Conservation (phyloP, 1,140 invertebrate species). For the Mamestra configurata region DNA sequence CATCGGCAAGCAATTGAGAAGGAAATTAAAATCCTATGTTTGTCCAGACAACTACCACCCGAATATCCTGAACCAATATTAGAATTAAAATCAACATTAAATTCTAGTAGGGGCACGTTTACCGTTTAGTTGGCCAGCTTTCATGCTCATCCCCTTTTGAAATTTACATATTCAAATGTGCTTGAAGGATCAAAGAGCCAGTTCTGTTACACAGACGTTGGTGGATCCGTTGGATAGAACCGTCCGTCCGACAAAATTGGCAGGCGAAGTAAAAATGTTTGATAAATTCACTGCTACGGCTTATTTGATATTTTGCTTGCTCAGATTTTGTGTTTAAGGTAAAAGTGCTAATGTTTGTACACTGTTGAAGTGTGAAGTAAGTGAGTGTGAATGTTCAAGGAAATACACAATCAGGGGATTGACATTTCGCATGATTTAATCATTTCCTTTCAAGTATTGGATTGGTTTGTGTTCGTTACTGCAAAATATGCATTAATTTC, state of each 20-base stretch:
- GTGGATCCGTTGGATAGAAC: slow-evolving; percentile 23
- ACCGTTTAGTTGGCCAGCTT: slow-evolving; percentile 51
- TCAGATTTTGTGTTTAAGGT: not conserved
- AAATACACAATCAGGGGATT: too few relatives aligned
- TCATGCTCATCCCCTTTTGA: slow-evolving; percentile 45
- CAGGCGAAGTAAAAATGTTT: slow-evolving; percentile 14
- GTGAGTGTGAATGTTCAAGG: too few relatives aligned
- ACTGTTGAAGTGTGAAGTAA: not conserved
- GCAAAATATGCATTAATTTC: too few relatives aligned
- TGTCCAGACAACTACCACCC: not conserved
- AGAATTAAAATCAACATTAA: slow-evolving; percentile 56
- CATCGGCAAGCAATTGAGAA: not conserved
- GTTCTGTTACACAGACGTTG: slow-evolving; percentile 47
- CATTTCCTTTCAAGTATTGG: too few relatives aligned
- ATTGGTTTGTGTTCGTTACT: too few relatives aligned
- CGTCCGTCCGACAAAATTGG: slow-evolving; percentile 9
- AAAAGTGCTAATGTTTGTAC: not conserved
- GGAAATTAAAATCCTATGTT: slow-evolving; percentile 43
- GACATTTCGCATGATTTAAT: too few relatives aligned
- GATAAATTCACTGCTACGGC: not conserved
- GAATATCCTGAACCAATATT: slow-evolving; percentile 39
- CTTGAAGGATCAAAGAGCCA: slow-evolving; percentile 49
- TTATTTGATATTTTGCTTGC: not conserved
- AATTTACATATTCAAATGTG: slow-evolving; percentile 58
- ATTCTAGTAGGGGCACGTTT: slow-evolving; percentile 31